Base-by-base conservation (phyloP, 1,140 invertebrate species). In the Caenorhabditis inopinata region DNA sequence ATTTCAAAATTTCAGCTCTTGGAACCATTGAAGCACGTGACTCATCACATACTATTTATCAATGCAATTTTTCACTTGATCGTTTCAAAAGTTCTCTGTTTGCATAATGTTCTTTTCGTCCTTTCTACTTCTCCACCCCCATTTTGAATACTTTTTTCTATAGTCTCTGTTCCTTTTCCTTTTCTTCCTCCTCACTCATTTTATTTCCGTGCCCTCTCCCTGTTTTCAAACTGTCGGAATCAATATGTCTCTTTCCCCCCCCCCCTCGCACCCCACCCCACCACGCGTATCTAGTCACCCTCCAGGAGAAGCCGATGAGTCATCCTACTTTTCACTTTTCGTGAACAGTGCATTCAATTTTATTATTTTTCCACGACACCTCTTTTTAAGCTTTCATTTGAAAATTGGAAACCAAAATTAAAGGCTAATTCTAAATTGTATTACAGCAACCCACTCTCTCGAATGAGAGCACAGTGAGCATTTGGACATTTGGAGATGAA, bases 161-260 rank as follows among this genome's bases (percentile, higher is more conserved):
- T 9, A 68, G 32, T 32, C 29, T 21, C n/a, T 23, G 3, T 68
- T 21, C n/a, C 27, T 16, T 32, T 68, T 32, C n/a, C 38, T 7
- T 29, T 6, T 21, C 25, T 3, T 38, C 32, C 38, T 29, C 25
- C 58, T 42, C 58, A 38, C 58, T 68, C 58, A 68, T 68, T 53
- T 58, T 9, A 11, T 3, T 58, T n/a, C n/a, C n/a, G n/a, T n/a
- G n/a, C n/a, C n/a, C n/a, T 32, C 25, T 68, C 7, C 32, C 58
- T 68, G 32, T 68, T 68, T 68, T 68, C 16, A 68, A 68, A 68
- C 32, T 68, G 58, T 68, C 4, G 16, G 58, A 68, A 68, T 68
- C 58, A 68, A 68, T 68, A 68, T 38, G 32, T 18, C 32, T 32
- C 32, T 7, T 32, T 38, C 58, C 58, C n/a, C 58, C 6, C 38